These are phyloP conservation scores for Macropis europaea DNA, from an alignment of 2,888 invertebrate genomes.

Conservation along the genomic window DNA sequence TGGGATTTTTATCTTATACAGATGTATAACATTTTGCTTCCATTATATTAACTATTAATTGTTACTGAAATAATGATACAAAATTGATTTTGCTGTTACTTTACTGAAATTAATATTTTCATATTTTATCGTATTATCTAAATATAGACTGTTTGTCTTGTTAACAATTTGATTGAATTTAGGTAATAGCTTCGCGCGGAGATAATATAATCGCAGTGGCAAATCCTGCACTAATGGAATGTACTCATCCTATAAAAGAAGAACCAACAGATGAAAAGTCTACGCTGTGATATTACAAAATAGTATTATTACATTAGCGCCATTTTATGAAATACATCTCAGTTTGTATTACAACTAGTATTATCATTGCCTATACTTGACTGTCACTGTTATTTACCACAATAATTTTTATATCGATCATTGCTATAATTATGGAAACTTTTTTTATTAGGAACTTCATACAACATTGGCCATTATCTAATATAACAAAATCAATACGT, in stretches of 20 bases:
- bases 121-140: not conserved
- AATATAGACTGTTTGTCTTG: not conserved
- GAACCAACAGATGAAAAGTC: slow-evolving; percentile 77
- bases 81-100: not conserved
- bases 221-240: slow-evolving; percentile 87
- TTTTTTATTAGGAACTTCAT: not conserved
- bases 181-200: slow-evolving; percentile 91
- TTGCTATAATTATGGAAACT: slow-evolving; percentile 31
- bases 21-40: not conserved
- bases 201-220: slow-evolving; percentile 94
- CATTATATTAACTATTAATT: not conserved
- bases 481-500: too few relatives aligned
- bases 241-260: slow-evolving; percentile 77
- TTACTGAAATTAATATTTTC: not conserved
- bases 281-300: slow-evolving; percentile 71
- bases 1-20: not conserved
- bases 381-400: slow-evolving; percentile 35
- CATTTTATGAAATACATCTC: slow-evolving; percentile 10
- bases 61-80: not conserved
- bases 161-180: slow-evolving; percentile 11
- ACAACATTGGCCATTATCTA: too few relatives aligned
- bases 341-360: slow-evolving; percentile 23
- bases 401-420: slow-evolving; percentile 32
- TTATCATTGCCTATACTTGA: slow-evolving; percentile 41
- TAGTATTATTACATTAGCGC: slow-evolving; percentile 11